A percentile compares a stretch with the other conserved stretches of the same genome.
These are phyloP conservation scores for Anoplius nigerrimus DNA, from an alignment of 2,888 invertebrate genomes.

Conservation along the genomic window DNA sequence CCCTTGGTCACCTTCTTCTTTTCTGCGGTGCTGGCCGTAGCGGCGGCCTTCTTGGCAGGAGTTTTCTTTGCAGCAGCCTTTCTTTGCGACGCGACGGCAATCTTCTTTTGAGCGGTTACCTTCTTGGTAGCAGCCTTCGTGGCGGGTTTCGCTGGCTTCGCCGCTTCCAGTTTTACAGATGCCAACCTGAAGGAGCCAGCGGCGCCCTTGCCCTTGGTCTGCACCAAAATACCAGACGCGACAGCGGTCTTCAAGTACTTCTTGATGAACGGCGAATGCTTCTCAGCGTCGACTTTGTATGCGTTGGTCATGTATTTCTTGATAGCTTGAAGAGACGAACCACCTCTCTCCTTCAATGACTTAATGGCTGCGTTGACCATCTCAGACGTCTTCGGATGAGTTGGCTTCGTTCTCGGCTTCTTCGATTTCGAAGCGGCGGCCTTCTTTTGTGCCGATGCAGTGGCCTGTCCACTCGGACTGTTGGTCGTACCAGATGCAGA, in stretches of 20 bases:
- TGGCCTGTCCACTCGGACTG: background rate
- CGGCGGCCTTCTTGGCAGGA: conserved; percentile 62
- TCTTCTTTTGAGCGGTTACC: conserved; percentile 37
- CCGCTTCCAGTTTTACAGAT: conserved; percentile 36
- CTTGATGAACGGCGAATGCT: conserved; percentile 78
- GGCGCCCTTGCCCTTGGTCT: conserved; percentile 78
- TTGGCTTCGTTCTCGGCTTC: conserved; percentile 67
- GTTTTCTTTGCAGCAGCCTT: conserved; percentile 49
- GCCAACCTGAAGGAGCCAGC: conserved; percentile 76
- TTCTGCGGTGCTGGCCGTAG: conserved; percentile 7
- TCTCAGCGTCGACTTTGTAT: conserved; percentile 79
- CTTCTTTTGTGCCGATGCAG: conserved; percentile 38
- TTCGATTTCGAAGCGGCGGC: conserved; percentile 35
- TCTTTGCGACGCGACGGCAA: conserved; percentile 27
- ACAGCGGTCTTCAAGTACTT: conserved; percentile 79
- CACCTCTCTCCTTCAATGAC: conserved; percentile 77
- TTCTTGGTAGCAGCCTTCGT: conserved; percentile 30
- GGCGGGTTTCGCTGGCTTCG: conserved; percentile 22
- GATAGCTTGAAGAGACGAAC: conserved; percentile 79
- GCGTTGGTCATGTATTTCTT: conserved; percentile 80
- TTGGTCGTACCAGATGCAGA: background rate
- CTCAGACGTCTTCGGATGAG: conserved; percentile 76
- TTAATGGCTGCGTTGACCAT: conserved; percentile 80
- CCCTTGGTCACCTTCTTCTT: conserved; percentile 58
- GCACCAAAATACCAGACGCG: conserved; percentile 76